Percentiles rank a stretch among this genome's conserved stretches.
These are phyloP conservation scores for Philypnodon macrostomus DNA, from an alignment of 2,797 vertebrate species.

Conservation along the genomic window DNA sequence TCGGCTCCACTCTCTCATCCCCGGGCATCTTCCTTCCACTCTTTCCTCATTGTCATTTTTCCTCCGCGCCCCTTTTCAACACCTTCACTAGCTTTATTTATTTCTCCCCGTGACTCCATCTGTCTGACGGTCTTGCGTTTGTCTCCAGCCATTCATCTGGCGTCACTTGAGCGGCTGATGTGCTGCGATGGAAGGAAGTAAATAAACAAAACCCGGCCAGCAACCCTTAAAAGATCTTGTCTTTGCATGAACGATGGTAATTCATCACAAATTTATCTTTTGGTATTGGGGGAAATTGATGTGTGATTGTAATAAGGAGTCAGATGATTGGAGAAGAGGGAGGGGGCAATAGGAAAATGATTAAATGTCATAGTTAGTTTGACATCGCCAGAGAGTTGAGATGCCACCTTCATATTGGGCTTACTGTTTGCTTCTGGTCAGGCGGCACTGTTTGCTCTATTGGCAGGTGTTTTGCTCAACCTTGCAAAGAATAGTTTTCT, in stretches of 20 bases:
- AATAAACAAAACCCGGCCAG: conserved; percentile 69
- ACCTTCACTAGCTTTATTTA: conserved; percentile 62
- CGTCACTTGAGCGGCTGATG: conserved; percentile 61
- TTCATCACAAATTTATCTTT: conserved; percentile 54
- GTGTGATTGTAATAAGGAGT: conserved; percentile 71
- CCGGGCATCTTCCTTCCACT: conserved; percentile 21
- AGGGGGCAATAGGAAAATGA: conserved; percentile 50
- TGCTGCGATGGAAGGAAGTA: conserved; percentile 61
- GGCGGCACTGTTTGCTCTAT: conserved; percentile 31
- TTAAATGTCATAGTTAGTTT: conserved; percentile 77
- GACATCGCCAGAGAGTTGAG: conserved; percentile 66
- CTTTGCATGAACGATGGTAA: conserved; percentile 64
- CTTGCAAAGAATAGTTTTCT: background rate
- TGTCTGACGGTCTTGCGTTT: conserved; percentile 59
- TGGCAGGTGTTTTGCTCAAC: conserved; percentile 37
- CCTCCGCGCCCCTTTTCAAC: conserved; percentile 29
- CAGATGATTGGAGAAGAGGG: conserved; percentile 54
- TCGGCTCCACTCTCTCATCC: conserved; percentile 48
- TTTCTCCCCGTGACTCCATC: conserved; percentile 54
- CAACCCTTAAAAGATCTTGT: conserved; percentile 69
- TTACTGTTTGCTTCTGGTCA: conserved; percentile 58
- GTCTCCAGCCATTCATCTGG: conserved; percentile 56
- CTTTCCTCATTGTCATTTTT: conserved; percentile 41
- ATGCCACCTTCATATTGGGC: conserved; percentile 70
- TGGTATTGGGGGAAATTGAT: conserved; percentile 65